Evolutionary conservation across 1,140 invertebrate genomes (phyloP), one percentile per base, ranked within the genome.

Genomic region (Batillaria attramentaria): DNA sequence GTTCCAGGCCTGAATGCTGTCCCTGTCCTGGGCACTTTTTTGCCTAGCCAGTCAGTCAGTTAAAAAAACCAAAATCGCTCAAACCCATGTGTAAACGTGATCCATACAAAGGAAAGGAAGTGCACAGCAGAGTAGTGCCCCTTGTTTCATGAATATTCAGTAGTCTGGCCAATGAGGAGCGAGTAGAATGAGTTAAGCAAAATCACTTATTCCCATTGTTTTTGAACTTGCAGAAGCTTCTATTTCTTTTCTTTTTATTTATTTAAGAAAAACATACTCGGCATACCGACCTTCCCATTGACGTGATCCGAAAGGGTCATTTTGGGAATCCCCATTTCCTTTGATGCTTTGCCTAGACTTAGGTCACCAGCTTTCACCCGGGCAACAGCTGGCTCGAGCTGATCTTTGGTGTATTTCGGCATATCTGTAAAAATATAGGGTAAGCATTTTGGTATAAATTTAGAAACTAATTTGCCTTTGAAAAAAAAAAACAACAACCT

Each of bases 241-340:
- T n/a, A n/a, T n/a, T n/a, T n/a, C n/a, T n/a, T n/a, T n/a, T n/a
- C n/a, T n/a, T n/a, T n/a, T n/a, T n/a, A n/a, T n/a, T n/a, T n/a
- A n/a, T n/a, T n/a, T n/a, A 62, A 10, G 20, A 10, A 28, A 62
- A 62, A 62, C 10, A 62, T n/a, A 62, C 20, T n/a, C n/a, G 31
- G 20, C 20, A 62, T 28, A 62, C 57, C 57, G 31, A 10, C 57
- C 57, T 62, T 62, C 57, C 57, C 57, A 5, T 62, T 62, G 6
- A 16, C 31, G 57, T 62, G 57, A 62, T 16, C 10, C 8, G 57
- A 62, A 62, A 62, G 57, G 57, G 57, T 62, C 57, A 62, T 62
- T 28, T n/a, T 6, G 31, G 57, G 57, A 62, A 62, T 62, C 5
- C n/a, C 31, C 5, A 28, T n/a, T 16, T 16, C n/a, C 31, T 62